Percentiles rank a stretch among this genome's conserved stretches.
Evolutionary conservation across 2,113 vertebrate species (phyloP).

Genomic region (Pelvicachromis taeniatus): DNA sequence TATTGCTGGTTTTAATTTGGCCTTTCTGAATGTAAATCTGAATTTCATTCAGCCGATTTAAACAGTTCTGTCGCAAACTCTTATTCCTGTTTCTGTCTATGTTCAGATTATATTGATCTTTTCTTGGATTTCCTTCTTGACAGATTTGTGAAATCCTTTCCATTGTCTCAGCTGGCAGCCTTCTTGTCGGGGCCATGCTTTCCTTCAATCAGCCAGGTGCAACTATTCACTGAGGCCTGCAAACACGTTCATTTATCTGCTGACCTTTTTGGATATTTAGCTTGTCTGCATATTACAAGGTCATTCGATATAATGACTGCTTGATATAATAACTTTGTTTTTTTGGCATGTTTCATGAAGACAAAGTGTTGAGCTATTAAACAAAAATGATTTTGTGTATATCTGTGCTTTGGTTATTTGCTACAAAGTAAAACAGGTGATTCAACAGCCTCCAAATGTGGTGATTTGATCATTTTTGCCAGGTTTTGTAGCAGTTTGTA

Average conservation of each 20-base stretch:
- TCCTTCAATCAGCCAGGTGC: not conserved
- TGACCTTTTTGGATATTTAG: not conserved
- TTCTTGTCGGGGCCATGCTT: not conserved
- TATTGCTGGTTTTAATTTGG: not conserved
- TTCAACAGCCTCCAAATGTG: not conserved
- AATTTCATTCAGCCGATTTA: not conserved
- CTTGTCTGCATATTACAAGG: not conserved
- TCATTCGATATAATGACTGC: not conserved
- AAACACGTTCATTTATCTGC: not conserved
- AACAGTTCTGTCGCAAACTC: not conserved
- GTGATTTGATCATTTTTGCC: not conserved
- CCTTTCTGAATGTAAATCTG: not conserved
- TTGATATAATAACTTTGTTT: not conserved
- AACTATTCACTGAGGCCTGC: not conserved
- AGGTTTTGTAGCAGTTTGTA: too few relatives aligned
- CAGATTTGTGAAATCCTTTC: not conserved
- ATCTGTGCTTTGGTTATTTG: rapidly evolving
- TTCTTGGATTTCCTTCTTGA: not conserved
- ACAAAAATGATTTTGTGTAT: not conserved
- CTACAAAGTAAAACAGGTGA: not conserved
- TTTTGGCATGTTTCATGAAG: not conserved
- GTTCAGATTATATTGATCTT: not conserved
- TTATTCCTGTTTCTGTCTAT: rapidly evolving
- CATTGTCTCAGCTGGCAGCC: not conserved
- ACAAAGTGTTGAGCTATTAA: not conserved